phyloP scores from a whole-genome alignment of 2,888 invertebrate genomes.

The Drosophila niveifrons region DNA sequence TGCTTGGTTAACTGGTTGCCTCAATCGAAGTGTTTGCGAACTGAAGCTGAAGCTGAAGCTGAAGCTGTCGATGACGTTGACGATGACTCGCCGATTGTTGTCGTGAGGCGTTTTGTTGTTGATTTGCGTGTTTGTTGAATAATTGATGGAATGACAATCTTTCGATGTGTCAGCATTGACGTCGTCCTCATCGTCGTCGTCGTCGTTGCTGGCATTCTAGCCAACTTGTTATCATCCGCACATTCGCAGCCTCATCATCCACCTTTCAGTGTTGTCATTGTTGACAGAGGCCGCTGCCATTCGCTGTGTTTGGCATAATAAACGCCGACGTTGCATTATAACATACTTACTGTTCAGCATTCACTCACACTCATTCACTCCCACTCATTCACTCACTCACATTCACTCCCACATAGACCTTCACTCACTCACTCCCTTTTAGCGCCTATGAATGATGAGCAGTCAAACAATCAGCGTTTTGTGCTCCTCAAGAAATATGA shows the following conservation, averaged over 20 bases:
- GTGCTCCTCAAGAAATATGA: slow-evolving; percentile 34
- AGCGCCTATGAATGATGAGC: slow-evolving; percentile 68
- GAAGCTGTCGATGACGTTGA: slow-evolving; percentile 26
- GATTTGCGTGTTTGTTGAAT: slow-evolving; percentile 77
- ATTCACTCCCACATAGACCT: not conserved
- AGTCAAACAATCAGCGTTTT: slow-evolving; percentile 63
- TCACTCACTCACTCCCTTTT: not conserved
- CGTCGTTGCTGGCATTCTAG: slow-evolving; percentile 54
- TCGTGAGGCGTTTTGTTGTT: slow-evolving; percentile 65
- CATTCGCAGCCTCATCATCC: slow-evolving; percentile 10
- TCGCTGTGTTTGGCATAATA: slow-evolving; percentile 65
- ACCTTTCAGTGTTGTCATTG: slow-evolving; percentile 40
- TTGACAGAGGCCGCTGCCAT: slow-evolving; percentile 50
- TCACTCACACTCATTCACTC: slow-evolving; percentile 10
- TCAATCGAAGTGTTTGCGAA: not conserved
- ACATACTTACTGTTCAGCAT: slow-evolving; percentile 21
- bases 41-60: slow-evolving; percentile 21
- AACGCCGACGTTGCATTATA: slow-evolving; percentile 66
- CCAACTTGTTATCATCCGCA: slow-evolving; percentile 60
- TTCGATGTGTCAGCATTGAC: slow-evolving; percentile 78
- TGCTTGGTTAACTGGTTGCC: slow-evolving; percentile 16
- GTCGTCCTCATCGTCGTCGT: slow-evolving; percentile 67
- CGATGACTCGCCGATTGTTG: slow-evolving; percentile 59
- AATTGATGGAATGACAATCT: slow-evolving; percentile 80
- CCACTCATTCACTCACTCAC: slow-evolving; percentile 9